Evolutionary conservation across 53 echinoderm and acorn worm species (phyloP).

Genomic region (Astropecten irregularis): DNA sequence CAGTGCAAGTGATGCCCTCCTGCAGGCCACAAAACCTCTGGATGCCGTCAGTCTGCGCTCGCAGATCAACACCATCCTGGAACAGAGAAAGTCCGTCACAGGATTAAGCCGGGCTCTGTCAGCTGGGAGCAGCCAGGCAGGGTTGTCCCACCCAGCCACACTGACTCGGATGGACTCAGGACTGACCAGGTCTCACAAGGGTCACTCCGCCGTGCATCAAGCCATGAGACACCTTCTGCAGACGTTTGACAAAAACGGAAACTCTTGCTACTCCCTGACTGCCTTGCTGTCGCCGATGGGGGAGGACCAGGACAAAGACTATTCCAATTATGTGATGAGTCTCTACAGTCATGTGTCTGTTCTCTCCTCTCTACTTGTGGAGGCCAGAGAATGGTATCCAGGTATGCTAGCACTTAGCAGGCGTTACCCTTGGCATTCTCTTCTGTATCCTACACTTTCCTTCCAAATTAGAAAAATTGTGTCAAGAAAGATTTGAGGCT

Average conservation of each 20-base stretch:
- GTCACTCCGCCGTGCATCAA: slow-evolving; percentile 65
- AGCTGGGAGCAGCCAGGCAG: background rate
- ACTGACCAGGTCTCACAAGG: background rate
- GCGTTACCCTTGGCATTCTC: background rate
- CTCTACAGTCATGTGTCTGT: slow-evolving; percentile 88
- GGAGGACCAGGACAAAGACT: slow-evolving; percentile 41
- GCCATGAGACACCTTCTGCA: slow-evolving; percentile 67
- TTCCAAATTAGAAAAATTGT: no score
- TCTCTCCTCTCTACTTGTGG: slow-evolving; percentile 78
- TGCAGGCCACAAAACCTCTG: slow-evolving; percentile 56
- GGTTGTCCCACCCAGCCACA: background rate
- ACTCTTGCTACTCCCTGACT: slow-evolving; percentile 50
- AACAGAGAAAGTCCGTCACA: slow-evolving; percentile 41
- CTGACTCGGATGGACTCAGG: background rate
- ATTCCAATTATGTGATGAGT: slow-evolving; percentile 82
- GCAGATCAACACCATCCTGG: slow-evolving; percentile 64
- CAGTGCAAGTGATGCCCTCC: slow-evolving; percentile 49
- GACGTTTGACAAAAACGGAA: slow-evolving; percentile 69
- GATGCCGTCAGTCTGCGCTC: slow-evolving; percentile 58
- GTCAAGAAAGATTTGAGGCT: no score
- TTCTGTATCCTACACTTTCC: no score
- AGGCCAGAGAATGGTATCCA: slow-evolving; percentile 81
- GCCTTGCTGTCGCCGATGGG: slow-evolving; percentile 12
- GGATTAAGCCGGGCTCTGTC: slow-evolving; percentile 31
- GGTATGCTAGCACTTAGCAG: slow-evolving; percentile 49